Conservation (phyloP, 2,888 invertebrate genomes). For the Agriopis leucophaearia region DNA sequence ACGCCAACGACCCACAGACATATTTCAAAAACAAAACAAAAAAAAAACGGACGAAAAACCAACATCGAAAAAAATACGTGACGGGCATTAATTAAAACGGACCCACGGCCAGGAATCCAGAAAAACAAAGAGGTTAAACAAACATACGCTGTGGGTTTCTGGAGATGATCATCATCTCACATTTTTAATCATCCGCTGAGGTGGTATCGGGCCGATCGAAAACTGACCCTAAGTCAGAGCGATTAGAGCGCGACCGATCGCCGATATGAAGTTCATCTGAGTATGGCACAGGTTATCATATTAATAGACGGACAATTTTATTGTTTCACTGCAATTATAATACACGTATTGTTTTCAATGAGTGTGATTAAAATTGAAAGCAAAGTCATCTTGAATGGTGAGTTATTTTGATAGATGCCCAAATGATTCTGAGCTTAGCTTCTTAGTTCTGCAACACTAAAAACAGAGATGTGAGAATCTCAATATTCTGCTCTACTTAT, state of each 20-base stretch:
- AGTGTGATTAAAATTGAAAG: neutral
- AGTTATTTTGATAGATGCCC: neutral
- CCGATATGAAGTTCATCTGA: slow-evolving; percentile 50
- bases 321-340: neutral
- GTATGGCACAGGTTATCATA: slow-evolving; percentile 2
- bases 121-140: slow-evolving; percentile 85
- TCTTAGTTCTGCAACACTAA: neutral
- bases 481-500: neutral
- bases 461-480: neutral
- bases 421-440: neutral
- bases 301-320: slow-evolving; percentile 16
- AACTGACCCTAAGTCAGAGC: slow-evolving; percentile 59
- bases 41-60: slow-evolving; percentile 67
- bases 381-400: neutral
- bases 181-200: slow-evolving; percentile 83
- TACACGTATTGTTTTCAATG: neutral
- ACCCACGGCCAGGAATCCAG: slow-evolving; percentile 83
- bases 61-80: slow-evolving; percentile 84
- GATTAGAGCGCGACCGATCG: slow-evolving; percentile 56
- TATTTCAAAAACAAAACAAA: slow-evolving; percentile 84
- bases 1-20: slow-evolving; percentile 76
- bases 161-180: slow-evolving; percentile 85
- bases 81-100: slow-evolving; percentile 87
- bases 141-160: slow-evolving; percentile 84
- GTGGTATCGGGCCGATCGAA: slow-evolving; percentile 63